phyloP scores from a whole-genome alignment of 2,797 vertebrate genomes.

The Nyctibius grandis region DNA sequence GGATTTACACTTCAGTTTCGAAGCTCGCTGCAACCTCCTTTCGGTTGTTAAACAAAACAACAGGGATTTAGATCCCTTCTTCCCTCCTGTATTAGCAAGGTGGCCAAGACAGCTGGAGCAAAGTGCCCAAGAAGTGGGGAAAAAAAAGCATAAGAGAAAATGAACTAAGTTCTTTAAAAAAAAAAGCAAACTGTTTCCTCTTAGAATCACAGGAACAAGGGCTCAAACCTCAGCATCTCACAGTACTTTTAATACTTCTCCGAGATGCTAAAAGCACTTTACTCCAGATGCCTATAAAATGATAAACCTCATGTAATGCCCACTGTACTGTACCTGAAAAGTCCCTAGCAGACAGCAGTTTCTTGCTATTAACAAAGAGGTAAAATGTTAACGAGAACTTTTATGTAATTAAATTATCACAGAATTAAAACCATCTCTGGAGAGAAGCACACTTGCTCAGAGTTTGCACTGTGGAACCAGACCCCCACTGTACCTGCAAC shows the following conservation, averaged over 20 bases:
- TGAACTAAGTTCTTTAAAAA: neutral
- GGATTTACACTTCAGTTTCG: neutral
- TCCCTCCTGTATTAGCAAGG: neutral
- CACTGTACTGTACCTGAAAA: conserved; percentile 54
- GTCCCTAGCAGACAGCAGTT: conserved; percentile 69
- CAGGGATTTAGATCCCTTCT: neutral
- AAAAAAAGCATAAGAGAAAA: neutral
- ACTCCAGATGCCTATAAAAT: neutral
- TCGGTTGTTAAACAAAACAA: neutral
- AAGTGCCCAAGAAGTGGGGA: neutral
- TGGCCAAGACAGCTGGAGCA: neutral
- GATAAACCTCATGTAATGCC: conserved; percentile 68
- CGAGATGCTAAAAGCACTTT: neutral
- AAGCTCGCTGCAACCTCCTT: neutral
- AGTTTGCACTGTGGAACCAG: conserved; percentile 63
- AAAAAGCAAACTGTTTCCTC: neutral
- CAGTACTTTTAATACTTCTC: neutral
- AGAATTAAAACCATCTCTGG: conserved; percentile 70
- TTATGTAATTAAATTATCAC: conserved; percentile 62
- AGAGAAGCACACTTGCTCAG: conserved; percentile 67
- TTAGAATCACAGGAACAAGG: neutral
- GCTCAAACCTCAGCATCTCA: neutral
- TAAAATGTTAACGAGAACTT: conserved; percentile 65
- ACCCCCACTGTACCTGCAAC: conserved; percentile 61
- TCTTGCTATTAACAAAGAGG: conserved; percentile 73